Percentiles rank a stretch among this genome's conserved stretches.
Conservation (phyloP, 1,140 invertebrate species). For the Solenopsis fugax region DNA sequence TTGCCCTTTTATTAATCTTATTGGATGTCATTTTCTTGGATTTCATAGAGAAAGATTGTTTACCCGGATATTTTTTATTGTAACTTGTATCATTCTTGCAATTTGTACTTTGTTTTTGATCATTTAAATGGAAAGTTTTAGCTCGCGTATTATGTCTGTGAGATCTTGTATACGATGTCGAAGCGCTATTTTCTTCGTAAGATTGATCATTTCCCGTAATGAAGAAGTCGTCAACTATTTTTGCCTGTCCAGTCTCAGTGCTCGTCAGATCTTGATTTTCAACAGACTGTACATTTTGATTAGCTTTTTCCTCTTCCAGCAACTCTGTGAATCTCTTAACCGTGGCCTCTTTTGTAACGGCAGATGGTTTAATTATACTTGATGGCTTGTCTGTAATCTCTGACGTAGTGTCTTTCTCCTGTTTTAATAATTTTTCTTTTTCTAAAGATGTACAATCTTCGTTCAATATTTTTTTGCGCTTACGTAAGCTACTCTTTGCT, state of each 20-base stretch:
- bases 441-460: background rate
- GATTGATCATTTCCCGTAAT: conserved; percentile 72
- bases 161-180: background rate
- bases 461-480: background rate
- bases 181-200: conserved; percentile 55
- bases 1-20: background rate
- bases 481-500: background rate
- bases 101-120: conserved; percentile 12
- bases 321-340: conserved; percentile 80
- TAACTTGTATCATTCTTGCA: background rate
- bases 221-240: conserved; percentile 80
- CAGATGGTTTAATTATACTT: conserved; percentile 44
- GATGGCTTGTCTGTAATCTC: background rate
- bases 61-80: background rate
- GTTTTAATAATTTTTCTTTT: background rate
- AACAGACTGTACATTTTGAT: conserved; percentile 1
- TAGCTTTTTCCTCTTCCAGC: conserved; percentile 64
- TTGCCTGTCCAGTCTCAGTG: conserved; percentile 60
- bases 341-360: conserved; percentile 74
- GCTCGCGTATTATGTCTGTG: background rate
- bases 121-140: background rate
- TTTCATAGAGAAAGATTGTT: background rate
- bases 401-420: background rate
- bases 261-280: conserved; percentile 8
- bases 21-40: background rate